These are phyloP conservation scores for Pristionchus entomophagus DNA, from an alignment of 2,888 invertebrate species.

Conservation along the genomic window DNA sequence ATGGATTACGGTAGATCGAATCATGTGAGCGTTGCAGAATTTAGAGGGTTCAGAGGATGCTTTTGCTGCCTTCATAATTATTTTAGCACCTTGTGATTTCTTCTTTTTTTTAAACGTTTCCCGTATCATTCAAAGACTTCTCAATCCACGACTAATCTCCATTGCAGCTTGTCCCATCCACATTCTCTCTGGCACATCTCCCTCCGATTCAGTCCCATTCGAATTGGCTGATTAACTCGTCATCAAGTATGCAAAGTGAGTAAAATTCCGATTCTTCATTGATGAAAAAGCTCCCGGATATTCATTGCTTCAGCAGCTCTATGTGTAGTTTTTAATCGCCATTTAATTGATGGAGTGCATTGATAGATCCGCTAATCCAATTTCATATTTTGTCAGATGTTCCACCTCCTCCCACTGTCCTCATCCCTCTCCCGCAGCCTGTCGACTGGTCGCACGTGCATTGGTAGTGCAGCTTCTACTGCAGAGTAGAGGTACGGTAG, in stretches of 20 bases:
- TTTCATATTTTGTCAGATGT: neutral
- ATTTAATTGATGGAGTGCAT: no score
- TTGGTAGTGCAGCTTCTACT: neutral
- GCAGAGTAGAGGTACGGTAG: neutral
- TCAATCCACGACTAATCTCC: no score
- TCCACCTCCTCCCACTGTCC: neutral
- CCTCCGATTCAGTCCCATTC: neutral
- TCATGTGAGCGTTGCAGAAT: no score
- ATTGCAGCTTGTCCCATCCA: constrained; percentile 5
- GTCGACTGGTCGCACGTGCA: neutral
- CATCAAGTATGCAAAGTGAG: constrained; percentile 39
- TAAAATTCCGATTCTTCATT: neutral
- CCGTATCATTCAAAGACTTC: no score
- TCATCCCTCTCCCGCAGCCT: neutral
- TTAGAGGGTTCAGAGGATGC: no score
- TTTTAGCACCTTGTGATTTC: no score
- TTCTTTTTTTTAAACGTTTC: no score
- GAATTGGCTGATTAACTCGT: neutral
- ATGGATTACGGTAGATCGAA: neutral
- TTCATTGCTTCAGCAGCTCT: neutral
- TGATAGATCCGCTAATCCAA: no score
- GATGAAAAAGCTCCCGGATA: neutral
- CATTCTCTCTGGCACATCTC: neutral
- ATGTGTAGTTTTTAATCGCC: neutral
- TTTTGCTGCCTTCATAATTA: no score